phyloP scores from a whole-genome alignment of 2,113 vertebrate genomes.

The Myiozetetes cayanensis region DNA sequence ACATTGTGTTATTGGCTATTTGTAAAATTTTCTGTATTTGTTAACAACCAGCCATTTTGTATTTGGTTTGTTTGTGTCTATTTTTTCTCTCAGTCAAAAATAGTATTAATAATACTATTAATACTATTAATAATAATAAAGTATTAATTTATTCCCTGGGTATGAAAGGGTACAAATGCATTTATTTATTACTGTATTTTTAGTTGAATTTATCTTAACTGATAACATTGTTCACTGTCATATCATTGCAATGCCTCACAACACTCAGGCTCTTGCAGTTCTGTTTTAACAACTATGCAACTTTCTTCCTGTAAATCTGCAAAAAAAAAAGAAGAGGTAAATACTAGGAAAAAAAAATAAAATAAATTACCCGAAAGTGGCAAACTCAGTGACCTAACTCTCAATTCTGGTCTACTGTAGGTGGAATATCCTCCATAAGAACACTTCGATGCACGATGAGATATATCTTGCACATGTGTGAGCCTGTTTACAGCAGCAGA shows the following conservation, averaged over 20 bases:
- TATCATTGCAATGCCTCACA: neutral
- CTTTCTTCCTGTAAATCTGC: neutral
- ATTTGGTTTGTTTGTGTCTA: neutral
- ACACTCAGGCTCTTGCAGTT: neutral
- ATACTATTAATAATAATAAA: neutral
- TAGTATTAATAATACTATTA: neutral
- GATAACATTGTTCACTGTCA: neutral
- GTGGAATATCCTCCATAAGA: neutral
- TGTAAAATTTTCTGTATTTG: neutral
- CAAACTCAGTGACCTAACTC: neutral
- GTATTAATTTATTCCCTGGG: neutral
- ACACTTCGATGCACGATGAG: neutral
- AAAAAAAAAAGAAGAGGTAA: neutral
- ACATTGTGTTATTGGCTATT: neutral
- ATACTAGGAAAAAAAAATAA: neutral
- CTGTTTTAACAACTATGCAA: neutral
- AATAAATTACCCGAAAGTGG: neutral
- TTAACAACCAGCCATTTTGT: neutral
- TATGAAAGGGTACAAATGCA: neutral
- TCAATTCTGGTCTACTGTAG: neutral
- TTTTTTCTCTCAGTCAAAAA: neutral
- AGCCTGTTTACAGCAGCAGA: neutral
- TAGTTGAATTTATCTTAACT: neutral
- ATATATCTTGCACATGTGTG: accelerated
- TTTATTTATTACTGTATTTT: neutral